phyloP scores from a whole-genome alignment of 2,113 vertebrate genomes.

The Psettodes erumei region DNA sequence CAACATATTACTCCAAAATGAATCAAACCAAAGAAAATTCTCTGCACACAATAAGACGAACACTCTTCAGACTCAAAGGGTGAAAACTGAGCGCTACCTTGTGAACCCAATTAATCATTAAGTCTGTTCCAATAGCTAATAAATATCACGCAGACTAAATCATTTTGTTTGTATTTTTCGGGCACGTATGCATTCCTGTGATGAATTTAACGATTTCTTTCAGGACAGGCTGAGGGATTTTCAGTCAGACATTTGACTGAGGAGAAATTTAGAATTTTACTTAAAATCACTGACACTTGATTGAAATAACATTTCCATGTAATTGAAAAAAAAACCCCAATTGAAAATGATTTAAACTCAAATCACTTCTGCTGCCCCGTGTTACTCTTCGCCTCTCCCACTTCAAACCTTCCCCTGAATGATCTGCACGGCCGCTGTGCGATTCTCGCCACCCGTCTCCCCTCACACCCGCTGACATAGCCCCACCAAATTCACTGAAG shows the following conservation, averaged over 20 bases:
- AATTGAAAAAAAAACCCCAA: slow-evolving; percentile 4
- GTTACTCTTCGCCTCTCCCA: slow-evolving; percentile 9
- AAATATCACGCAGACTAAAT: not conserved
- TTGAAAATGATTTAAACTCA: slow-evolving; percentile 10
- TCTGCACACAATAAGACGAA: not conserved
- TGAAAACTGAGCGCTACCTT: not conserved
- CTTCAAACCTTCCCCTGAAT: slow-evolving; percentile 32
- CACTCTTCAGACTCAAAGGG: not conserved
- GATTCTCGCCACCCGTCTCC: slow-evolving; percentile 34
- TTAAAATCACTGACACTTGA: slow-evolving; percentile 3
- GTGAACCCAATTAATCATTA: not conserved
- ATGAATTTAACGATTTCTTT: not conserved
- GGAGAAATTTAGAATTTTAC: slow-evolving; percentile 11
- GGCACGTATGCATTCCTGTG: not conserved
- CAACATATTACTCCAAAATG: not conserved
- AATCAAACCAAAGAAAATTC: not conserved
- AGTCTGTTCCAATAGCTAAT: slow-evolving; percentile 9
- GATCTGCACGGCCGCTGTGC: slow-evolving; percentile 48
- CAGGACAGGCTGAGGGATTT: not conserved
- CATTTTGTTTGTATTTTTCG: not conserved
- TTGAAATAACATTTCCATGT: slow-evolving; percentile 12
- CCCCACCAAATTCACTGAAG: slow-evolving; percentile 57
- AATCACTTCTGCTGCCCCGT: slow-evolving; percentile 13
- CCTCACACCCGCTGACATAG: slow-evolving; percentile 54
- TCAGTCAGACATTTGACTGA: not conserved